Evolutionary conservation across 2,797 vertebrate genomes (phyloP).

Genomic region (Eurystomus glaucurus): DNA sequence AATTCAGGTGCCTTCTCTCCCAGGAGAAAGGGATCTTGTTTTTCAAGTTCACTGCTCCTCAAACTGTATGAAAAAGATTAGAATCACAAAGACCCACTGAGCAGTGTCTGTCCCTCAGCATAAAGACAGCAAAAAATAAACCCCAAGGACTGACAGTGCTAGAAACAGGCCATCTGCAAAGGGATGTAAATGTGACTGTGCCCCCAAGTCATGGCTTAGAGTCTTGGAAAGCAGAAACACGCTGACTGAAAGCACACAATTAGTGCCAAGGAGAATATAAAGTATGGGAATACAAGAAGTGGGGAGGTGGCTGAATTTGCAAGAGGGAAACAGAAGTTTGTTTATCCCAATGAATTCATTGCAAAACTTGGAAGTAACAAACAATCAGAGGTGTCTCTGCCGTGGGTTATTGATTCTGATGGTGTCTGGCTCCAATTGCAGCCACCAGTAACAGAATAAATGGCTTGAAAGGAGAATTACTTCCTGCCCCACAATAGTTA

Average conservation of each 20-base stretch:
- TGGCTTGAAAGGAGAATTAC: not conserved
- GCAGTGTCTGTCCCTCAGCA: constrained; percentile 80
- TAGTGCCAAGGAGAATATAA: constrained; percentile 66
- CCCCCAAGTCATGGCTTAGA: constrained; percentile 19
- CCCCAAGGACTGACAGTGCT: constrained; percentile 69
- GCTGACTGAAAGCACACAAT: not conserved
- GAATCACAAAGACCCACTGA: constrained; percentile 83
- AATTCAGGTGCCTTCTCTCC: constrained; percentile 62
- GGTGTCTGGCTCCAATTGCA: not conserved
- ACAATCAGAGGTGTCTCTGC: constrained; percentile 45
- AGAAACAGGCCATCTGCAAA: constrained; percentile 75
- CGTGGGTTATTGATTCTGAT: not conserved
- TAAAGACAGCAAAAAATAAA: constrained; percentile 76
- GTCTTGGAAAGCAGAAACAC: constrained; percentile 55
- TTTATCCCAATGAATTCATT: constrained; percentile 42
- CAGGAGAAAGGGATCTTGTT: constrained; percentile 78
- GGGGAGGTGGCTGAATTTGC: constrained; percentile 28
- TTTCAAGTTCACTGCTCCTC: constrained; percentile 66
- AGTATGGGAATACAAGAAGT: constrained; percentile 56
- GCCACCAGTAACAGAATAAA: not conserved
- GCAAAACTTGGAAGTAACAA: constrained; percentile 41
- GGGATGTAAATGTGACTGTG: constrained; percentile 73
- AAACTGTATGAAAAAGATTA: constrained; percentile 79
- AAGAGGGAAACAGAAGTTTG: constrained; percentile 50
- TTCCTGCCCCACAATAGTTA: not conserved